A percentile compares a stretch with the other conserved stretches of the same genome.
Conservation (phyloP, 1,140 invertebrate species). For the Ephestia elutella region DNA sequence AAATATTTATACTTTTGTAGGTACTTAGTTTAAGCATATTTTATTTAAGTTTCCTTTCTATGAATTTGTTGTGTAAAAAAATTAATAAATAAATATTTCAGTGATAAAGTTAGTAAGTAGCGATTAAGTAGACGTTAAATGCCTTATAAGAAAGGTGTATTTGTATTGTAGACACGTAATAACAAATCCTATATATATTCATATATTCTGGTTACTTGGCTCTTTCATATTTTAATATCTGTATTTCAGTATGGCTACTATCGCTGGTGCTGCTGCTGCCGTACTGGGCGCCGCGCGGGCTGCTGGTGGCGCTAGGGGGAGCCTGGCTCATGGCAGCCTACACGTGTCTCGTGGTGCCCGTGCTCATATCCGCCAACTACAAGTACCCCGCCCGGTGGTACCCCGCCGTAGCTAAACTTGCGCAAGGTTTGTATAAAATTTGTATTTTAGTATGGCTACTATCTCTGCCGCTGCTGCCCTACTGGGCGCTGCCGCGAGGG, state of each 20-base stretch:
- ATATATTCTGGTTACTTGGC: no score
- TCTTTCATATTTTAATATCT: no score
- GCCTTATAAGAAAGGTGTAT: no score
- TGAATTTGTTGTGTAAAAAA: no score
- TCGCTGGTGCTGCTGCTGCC: conserved; percentile 78
- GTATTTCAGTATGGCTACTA: conserved; percentile 76
- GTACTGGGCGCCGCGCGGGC: conserved; percentile 75
- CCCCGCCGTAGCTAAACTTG: conserved; percentile 56
- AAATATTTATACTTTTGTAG: no score
- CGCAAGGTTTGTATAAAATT: conserved; percentile 46
- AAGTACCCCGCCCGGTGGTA: conserved; percentile 76
- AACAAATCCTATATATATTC: no score
- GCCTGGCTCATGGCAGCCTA: conserved; percentile 78
- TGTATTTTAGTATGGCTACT: conserved; percentile 76
- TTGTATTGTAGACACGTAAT: no score
- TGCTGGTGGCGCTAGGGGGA: conserved; percentile 74
- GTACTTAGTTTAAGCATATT: no score
- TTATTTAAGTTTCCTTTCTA: no score
- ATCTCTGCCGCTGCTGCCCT: conserved; percentile 77
- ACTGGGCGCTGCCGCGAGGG: conserved; percentile 75
- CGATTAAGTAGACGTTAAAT: no score
- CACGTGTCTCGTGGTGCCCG: conserved; percentile 77
- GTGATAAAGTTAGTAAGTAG: no score
- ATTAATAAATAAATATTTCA: no score
- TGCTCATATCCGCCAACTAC: conserved; percentile 80